These are phyloP conservation scores for Myotis davidii DNA, from an alignment of 2,113 vertebrate genomes.

Conservation along the genomic window DNA sequence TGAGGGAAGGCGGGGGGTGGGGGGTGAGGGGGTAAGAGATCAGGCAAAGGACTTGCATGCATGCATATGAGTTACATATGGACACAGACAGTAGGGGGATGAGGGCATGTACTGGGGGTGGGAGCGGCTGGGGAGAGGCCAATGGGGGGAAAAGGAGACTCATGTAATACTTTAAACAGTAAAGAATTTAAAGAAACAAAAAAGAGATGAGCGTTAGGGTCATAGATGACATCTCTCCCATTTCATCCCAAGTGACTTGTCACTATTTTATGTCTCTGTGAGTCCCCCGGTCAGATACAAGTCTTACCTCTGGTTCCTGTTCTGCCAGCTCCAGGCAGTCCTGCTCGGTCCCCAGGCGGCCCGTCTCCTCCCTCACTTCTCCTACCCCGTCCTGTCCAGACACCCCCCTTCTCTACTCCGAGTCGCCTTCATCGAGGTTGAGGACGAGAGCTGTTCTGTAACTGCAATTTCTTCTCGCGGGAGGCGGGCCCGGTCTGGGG, in stretches of 20 bases:
- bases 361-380: fast-evolving
- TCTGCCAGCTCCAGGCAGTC: fast-evolving
- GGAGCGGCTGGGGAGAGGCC: too few relatives aligned
- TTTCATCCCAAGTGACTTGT: background rate
- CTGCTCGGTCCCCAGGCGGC: background rate
- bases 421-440: fast-evolving
- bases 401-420: fast-evolving
- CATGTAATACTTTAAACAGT: too few relatives aligned
- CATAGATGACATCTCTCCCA: fast-evolving
- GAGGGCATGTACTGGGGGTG: too few relatives aligned
- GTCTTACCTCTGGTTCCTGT: fast-evolving
- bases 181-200: too few relatives aligned
- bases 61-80: too few relatives aligned
- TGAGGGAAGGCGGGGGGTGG: too few relatives aligned
- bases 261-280: fast-evolving
- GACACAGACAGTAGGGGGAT: too few relatives aligned
- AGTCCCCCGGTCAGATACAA: background rate
- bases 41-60: too few relatives aligned
- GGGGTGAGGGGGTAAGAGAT: too few relatives aligned
- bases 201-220: background rate
- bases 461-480: background rate
- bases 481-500: background rate
- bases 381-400: fast-evolving
- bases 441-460: fast-evolving
- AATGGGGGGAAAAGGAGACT: too few relatives aligned